A percentile compares a stretch with the other conserved stretches of the same genome.
These are phyloP conservation scores for Motacilla alba DNA, from an alignment of 2,113 vertebrate genomes.

Conservation along the genomic window DNA sequence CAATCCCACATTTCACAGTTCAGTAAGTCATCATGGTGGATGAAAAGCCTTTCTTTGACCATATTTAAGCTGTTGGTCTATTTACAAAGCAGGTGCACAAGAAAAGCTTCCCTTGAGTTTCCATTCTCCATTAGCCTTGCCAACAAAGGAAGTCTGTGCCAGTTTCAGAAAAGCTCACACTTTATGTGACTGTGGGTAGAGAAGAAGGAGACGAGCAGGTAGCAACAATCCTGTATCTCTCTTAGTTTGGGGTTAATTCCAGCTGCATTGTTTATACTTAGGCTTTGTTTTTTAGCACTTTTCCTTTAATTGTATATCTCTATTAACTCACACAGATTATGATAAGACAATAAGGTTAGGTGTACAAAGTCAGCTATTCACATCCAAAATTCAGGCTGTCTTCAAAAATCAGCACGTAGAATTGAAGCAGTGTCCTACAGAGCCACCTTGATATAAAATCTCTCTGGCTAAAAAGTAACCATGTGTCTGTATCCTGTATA, in stretches of 20 bases:
- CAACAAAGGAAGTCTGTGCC: not conserved
- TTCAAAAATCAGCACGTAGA: not conserved
- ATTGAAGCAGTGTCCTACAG: not conserved
- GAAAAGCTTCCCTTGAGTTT: not conserved
- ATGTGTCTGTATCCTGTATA: not conserved
- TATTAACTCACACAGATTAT: not conserved
- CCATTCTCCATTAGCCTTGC: not conserved
- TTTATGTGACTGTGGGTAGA: not conserved
- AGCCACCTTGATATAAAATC: not conserved
- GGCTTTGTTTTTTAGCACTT: not conserved
- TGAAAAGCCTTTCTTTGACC: not conserved
- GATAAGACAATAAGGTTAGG: not conserved
- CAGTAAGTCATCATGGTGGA: not conserved
- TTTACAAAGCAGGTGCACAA: not conserved
- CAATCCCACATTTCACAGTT: not conserved
- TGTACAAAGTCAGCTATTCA: not conserved
- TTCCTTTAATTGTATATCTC: not conserved
- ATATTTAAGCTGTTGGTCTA: not conserved
- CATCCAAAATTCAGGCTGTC: not conserved
- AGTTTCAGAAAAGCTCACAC: not conserved
- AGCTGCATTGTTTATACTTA: not conserved
- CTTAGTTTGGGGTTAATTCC: not conserved
- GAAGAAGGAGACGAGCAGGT: not conserved
- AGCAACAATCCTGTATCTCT: not conserved
- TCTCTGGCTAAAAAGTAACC: not conserved